Evolutionary conservation across 2,797 vertebrate genomes (phyloP).

Genomic region (Acrossocheilus wenchowensis): DNA sequence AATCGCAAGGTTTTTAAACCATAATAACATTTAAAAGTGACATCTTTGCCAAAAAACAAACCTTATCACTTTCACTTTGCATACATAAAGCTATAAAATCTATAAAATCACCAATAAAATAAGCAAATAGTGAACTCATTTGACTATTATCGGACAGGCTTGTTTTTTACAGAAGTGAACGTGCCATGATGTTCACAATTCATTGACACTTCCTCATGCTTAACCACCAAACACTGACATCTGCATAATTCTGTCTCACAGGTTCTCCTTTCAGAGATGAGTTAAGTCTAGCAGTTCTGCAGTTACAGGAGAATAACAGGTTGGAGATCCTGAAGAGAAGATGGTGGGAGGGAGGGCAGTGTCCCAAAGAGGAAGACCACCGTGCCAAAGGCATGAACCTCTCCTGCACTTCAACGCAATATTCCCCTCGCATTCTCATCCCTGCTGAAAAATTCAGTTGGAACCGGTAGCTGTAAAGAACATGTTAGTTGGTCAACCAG

Average conservation of each 20-base stretch:
- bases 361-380: conserved; percentile 92
- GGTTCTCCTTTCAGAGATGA: conserved; percentile 92
- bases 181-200: neutral
- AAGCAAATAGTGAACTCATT: neutral
- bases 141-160: neutral
- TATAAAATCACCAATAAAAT: neutral
- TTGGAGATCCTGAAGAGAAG: conserved; percentile 93
- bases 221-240: neutral
- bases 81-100: neutral
- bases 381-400: conserved; percentile 87
- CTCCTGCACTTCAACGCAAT: neutral
- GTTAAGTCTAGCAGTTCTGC: conserved; percentile 91
- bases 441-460: neutral
- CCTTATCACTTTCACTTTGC: neutral
- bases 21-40: neutral
- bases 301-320: conserved; percentile 93
- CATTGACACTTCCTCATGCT: neutral
- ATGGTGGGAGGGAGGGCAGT: conserved; percentile 93
- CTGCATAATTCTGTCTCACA: conserved; percentile 56
- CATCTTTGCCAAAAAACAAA: neutral
- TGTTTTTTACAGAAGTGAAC: neutral
- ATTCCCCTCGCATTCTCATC: neutral
- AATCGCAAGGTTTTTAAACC: neutral
- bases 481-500: neutral
- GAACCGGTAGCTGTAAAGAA: neutral